These are phyloP conservation scores for Cairina moschata DNA, from an alignment of 2,113 vertebrate species.

Conservation along the genomic window DNA sequence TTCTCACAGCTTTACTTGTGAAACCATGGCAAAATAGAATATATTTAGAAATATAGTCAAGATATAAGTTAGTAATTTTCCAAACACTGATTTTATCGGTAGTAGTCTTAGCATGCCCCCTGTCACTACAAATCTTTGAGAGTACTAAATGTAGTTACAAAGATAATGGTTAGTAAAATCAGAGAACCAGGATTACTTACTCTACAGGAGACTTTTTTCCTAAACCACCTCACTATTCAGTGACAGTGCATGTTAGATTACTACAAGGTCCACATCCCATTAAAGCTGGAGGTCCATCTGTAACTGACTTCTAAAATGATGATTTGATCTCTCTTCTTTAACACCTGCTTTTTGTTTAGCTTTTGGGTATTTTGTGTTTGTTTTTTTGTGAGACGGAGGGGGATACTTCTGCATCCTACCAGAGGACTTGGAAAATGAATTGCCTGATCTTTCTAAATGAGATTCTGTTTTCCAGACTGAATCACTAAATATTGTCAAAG, in stretches of 20 bases:
- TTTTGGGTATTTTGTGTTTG: neutral
- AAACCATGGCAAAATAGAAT: neutral
- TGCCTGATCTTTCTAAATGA: neutral
- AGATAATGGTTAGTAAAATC: neutral
- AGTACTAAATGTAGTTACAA: neutral
- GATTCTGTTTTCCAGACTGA: neutral
- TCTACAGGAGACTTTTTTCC: neutral
- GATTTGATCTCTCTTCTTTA: neutral
- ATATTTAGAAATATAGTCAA: neutral
- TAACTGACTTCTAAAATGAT: neutral
- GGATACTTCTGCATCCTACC: neutral
- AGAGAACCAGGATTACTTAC: neutral
- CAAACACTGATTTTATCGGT: neutral
- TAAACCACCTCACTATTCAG: neutral
- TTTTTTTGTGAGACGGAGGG: neutral
- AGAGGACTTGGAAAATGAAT: neutral
- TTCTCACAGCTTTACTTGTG: neutral
- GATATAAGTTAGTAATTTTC: neutral
- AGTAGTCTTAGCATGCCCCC: neutral
- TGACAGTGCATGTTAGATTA: neutral
- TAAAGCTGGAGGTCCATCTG: neutral
- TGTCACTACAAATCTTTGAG: neutral
- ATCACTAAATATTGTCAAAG: neutral
- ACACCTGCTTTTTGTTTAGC: neutral
- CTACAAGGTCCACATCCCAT: neutral